Conservation (phyloP, 2,113 vertebrate genomes). For the Peromyscus maniculatus region DNA sequence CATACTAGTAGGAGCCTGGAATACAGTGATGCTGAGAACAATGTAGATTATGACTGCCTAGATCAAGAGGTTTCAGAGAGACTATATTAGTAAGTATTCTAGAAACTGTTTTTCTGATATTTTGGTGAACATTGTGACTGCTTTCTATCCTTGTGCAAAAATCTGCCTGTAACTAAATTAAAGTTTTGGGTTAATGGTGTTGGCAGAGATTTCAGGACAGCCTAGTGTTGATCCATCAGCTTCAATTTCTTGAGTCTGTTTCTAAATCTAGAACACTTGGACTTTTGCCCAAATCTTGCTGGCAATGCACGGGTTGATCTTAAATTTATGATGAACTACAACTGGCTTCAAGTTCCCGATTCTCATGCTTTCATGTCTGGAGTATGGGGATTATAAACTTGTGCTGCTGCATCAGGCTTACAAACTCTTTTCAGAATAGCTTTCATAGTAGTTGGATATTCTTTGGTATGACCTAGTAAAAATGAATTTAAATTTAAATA, state of each 20-base stretch:
- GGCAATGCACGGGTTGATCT: not conserved
- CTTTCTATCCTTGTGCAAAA: not conserved
- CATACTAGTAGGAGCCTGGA: not conserved
- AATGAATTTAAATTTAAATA: not conserved
- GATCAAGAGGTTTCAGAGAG: not conserved
- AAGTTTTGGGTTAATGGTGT: too few species aligned
- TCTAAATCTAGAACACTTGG: not conserved
- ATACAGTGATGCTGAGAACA: not conserved
- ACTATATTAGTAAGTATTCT: not conserved
- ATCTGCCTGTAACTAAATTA: too few species aligned
- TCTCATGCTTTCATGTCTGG: not conserved
- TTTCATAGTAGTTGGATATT: not conserved
- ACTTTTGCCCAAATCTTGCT: too few species aligned
- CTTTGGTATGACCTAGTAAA: not conserved
- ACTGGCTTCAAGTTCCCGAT: not conserved
- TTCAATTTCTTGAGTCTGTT: not conserved
- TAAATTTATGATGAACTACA: too few species aligned
- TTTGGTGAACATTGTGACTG: not conserved
- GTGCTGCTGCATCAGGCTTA: not conserved
- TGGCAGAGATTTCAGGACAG: too few species aligned
- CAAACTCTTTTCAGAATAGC: not conserved
- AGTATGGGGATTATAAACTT: not conserved
- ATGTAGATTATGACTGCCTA: not conserved
- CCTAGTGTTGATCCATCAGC: too few species aligned
- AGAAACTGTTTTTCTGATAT: not conserved